These are phyloP conservation scores for Drosophila asahinai DNA, from an alignment of 1,140 invertebrate species.

Conservation along the genomic window DNA sequence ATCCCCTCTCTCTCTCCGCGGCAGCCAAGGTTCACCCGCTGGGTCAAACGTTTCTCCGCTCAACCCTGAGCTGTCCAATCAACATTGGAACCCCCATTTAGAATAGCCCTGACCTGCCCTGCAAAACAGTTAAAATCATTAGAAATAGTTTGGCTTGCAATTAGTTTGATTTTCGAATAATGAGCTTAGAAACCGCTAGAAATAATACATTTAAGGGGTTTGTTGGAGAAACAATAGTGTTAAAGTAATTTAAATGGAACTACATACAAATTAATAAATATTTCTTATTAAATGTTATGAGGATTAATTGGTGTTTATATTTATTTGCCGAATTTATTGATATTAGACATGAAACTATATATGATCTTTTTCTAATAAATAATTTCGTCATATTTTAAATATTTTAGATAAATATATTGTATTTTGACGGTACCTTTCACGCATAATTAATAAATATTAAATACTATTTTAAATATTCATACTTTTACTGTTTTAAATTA, in stretches of 20 bases:
- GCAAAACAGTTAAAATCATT: constrained; percentile 14
- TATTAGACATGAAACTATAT: no score
- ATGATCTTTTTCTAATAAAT: no score
- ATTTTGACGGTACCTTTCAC: no score
- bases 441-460: no score
- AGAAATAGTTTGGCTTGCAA: not conserved
- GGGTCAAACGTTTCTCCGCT: constrained; percentile 52
- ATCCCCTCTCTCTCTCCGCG: constrained; percentile 6
- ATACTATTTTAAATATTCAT: no score
- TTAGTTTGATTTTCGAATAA: not conserved
- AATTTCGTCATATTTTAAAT: no score
- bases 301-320: not conserved
- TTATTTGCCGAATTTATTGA: not conserved
- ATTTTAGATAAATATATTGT: no score
- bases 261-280: no score
- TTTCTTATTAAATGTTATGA: no score
- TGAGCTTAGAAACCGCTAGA: not conserved
- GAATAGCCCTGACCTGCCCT: constrained; percentile 68
- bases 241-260: not conserved
- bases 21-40: constrained; percentile 16
- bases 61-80: constrained; percentile 70
- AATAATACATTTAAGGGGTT: not conserved
- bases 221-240: not conserved
- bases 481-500: no score
- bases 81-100: constrained; percentile 43